Percentiles rank a stretch among this genome's conserved stretches.
Evolutionary conservation across 2,888 invertebrate species (phyloP).

Genomic region (Camponotus fellah): DNA sequence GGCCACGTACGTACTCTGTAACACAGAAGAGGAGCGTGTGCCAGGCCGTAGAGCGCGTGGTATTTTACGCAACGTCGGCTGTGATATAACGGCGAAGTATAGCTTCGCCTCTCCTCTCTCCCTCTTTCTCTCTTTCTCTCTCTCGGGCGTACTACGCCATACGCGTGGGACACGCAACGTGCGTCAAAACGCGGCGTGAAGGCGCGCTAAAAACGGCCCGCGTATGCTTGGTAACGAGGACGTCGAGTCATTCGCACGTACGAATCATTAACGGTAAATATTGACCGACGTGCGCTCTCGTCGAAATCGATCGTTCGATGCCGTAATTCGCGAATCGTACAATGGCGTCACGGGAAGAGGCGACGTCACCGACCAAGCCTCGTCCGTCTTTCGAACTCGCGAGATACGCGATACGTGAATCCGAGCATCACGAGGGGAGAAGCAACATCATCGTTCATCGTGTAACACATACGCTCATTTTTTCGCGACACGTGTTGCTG

Average conservation of each 20-base stretch:
- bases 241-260: conserved; percentile 33
- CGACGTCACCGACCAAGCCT: not conserved
- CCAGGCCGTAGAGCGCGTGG: conserved; percentile 63
- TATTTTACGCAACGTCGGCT: conserved; percentile 78
- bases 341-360: not conserved
- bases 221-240: conserved; percentile 28
- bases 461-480: conserved; percentile 19
- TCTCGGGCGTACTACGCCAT: conserved; percentile 7
- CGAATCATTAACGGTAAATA: conserved; percentile 45
- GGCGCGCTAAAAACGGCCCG: conserved; percentile 44
- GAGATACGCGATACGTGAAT: not conserved
- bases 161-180: conserved; percentile 11
- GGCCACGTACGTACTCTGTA: conserved; percentile 75
- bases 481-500: conserved; percentile 27
- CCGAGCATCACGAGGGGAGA: not conserved
- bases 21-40: conserved; percentile 67
- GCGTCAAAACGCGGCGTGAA: conserved; percentile 37
- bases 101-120: conserved; percentile 6
- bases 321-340: not conserved
- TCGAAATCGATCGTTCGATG: conserved; percentile 13
- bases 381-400: not conserved
- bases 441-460: conserved; percentile 8
- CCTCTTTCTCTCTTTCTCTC: not conserved
- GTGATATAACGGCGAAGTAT: conserved; percentile 76
- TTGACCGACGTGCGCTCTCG: conserved; percentile 14